Evolutionary conservation across 2,888 invertebrate species (phyloP).

Genomic region (Pyralis farinalis): DNA sequence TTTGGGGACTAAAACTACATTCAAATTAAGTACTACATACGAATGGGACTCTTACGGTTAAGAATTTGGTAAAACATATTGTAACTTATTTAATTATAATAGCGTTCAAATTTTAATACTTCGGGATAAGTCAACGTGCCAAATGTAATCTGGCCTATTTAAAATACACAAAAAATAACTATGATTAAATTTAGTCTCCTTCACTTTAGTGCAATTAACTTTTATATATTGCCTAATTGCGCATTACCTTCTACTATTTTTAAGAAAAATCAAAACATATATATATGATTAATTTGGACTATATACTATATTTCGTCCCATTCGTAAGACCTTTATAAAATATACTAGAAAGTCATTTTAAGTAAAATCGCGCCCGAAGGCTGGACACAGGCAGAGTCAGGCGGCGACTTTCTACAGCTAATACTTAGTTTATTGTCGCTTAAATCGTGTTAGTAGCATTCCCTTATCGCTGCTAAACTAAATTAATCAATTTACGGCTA

Average conservation of each 20-base stretch:
- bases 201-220: too few species aligned
- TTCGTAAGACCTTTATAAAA: not conserved
- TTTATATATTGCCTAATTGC: too few species aligned
- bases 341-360: not conserved
- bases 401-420: conserved; percentile 49
- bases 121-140: too few species aligned
- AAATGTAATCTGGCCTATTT: too few species aligned
- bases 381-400: conserved; percentile 43
- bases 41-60: conserved; percentile 1
- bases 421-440: conserved; percentile 73
- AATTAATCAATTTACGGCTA: conserved; percentile 30
- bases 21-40: conserved; percentile 24
- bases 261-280: too few species aligned
- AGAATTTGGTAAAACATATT: too few species aligned
- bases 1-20: conserved; percentile 25
- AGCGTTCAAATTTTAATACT: too few species aligned
- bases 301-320: not conserved
- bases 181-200: too few species aligned
- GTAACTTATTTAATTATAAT: too few species aligned
- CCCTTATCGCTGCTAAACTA: conserved; percentile 56
- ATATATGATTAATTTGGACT: too few species aligned
- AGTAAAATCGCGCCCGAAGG: not conserved
- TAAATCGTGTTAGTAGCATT: conserved; percentile 72
- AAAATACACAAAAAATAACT: too few species aligned
- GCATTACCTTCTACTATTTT: too few species aligned